Conservation (phyloP, 2,797 vertebrate genomes). For the Liasis olivaceus region DNA sequence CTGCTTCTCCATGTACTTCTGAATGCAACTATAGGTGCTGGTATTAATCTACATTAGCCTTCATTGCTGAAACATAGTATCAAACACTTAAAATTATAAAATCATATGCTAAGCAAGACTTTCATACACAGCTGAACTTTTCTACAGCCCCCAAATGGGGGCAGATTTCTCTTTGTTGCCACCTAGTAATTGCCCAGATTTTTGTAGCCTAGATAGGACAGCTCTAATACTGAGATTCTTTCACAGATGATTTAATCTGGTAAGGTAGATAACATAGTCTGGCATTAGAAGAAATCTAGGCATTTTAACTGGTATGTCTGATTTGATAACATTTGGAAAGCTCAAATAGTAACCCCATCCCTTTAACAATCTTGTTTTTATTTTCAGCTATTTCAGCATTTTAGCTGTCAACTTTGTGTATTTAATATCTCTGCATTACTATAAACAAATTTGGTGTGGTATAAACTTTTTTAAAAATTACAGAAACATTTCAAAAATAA, state of each 20-base stretch:
- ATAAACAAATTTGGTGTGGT: background rate
- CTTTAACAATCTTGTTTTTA: background rate
- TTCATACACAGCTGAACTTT: background rate
- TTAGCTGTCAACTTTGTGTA: background rate
- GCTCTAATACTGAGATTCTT: background rate
- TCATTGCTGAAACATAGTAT: background rate
- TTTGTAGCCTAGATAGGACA: background rate
- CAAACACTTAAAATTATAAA: background rate
- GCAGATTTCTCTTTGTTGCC: background rate
- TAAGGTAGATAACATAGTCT: background rate
- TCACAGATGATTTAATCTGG: background rate
- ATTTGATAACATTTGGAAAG: background rate
- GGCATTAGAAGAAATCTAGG: background rate
- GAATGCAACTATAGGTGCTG: background rate
- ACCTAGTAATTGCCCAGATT: background rate
- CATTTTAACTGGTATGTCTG: background rate
- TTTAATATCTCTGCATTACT: background rate
- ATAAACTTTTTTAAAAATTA: background rate
- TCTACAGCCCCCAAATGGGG: too few species aligned
- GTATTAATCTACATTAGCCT: background rate
- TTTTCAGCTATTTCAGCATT: background rate
- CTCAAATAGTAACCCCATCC: background rate
- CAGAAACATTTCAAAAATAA: background rate
- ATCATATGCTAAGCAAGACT: background rate
- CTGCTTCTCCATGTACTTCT: background rate